Evolutionary conservation across 2,113 vertebrate genomes (phyloP), one percentile per base, ranked within the genome.

Genomic region (Excalfactoria chinensis): DNA sequence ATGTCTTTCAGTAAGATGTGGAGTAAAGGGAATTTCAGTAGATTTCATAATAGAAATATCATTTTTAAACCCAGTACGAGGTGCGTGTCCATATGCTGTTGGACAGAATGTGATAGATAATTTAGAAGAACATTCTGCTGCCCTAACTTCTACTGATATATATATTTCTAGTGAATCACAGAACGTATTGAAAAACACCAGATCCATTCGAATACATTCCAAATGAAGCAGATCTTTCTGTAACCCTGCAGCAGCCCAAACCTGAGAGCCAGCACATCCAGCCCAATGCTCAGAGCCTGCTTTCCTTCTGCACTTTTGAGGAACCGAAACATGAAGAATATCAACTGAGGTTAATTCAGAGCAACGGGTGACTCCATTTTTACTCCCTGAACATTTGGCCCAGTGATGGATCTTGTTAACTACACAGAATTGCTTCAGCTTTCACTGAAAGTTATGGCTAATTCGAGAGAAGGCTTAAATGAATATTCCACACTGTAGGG

Each of bases 381-480:
- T 78, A n/a, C 23, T 92, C 63, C 78, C 85, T 41, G 13, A 96
- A 88, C 92, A 87, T 91, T 93, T 95, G 83, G 79, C 80, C 86
- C 6, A 2, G 49, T 90, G 96, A 96, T n/a, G 51, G 94, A 93
- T 96, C 74, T 56, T 25, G 44, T 87, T 95, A 86, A 93, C 92
- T 94, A 94, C 96, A 93, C 46, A 90, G 92, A 96, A 88, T 60
- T 86, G 89, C 77, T 93, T 94, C 90, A 88, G 94, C 97, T 95
- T 96, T 60, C 93, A 70, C 55, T 43, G 40, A 85, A 96, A 97
- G 88, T 93, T 97, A 97, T 58, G 83, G 94, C 82, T 94, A 96
- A 97, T 97, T 96, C 88, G 93, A 97, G 93, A 79, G 86, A 71
- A 86, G 89, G 87, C 89, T 97, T 97, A 97, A 97, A 96, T 97